Conservation (phyloP, 2,797 vertebrate genomes). For the Gastrophryne carolinensis region DNA sequence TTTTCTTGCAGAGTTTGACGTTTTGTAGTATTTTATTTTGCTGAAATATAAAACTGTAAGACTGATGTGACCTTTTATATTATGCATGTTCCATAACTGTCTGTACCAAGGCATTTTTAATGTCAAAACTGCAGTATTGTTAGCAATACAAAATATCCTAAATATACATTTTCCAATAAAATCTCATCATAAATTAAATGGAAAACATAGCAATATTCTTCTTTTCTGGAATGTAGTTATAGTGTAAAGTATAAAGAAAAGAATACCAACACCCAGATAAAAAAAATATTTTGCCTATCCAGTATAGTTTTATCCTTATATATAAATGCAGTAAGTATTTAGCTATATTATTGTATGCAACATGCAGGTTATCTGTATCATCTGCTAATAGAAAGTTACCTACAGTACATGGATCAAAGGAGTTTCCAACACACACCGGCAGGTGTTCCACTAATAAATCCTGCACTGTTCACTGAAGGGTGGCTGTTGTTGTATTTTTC, state of each 20-base stretch:
- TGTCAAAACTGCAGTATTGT: not conserved
- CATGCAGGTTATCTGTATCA: no score
- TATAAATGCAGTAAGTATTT: no score
- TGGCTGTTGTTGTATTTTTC: no score
- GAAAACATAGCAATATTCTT: not conserved
- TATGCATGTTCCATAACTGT: not conserved
- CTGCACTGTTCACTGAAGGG: no score
- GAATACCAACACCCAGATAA: not conserved
- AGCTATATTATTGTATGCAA: no score
- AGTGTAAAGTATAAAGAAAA: no score
- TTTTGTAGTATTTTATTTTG: not conserved
- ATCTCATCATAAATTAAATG: not conserved
- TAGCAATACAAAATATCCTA: not conserved
- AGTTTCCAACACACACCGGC: no score
- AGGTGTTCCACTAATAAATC: no score
- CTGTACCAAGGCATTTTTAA: not conserved
- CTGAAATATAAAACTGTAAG: not conserved
- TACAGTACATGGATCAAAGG: no score
- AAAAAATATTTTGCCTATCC: constrained; percentile 11
- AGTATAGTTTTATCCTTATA: no score
- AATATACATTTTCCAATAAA: not conserved
- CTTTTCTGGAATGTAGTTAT: no score
- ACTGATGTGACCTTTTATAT: not conserved
- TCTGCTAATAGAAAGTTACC: no score
- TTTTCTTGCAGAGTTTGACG: not conserved